These are phyloP conservation scores for Bradypodion pumilum DNA, from an alignment of 2,797 vertebrate genomes.

Conservation along the genomic window DNA sequence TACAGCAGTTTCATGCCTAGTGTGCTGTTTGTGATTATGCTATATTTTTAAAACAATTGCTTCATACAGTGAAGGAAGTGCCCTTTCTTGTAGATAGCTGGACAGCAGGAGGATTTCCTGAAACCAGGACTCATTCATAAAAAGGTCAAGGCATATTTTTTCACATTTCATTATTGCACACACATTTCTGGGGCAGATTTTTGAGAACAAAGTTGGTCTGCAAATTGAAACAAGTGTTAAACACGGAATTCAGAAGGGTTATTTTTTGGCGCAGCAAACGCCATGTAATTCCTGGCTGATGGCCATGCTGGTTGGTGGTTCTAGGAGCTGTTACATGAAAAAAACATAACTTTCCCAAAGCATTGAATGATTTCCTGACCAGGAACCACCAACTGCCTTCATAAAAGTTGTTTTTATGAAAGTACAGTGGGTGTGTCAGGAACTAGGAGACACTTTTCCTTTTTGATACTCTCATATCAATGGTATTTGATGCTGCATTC, in stretches of 20 bases:
- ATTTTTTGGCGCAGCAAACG: background rate
- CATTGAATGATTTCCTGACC: background rate
- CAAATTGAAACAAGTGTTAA: background rate
- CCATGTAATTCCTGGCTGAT: background rate
- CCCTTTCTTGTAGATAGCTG: background rate
- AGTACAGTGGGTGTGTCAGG: constrained; percentile 59
- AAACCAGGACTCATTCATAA: background rate
- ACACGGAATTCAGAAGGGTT: background rate
- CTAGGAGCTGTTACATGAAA: background rate
- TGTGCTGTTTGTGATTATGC: background rate
- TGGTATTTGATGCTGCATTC: constrained; percentile 33
- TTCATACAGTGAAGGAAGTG: background rate
- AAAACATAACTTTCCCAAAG: background rate
- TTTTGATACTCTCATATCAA: constrained; percentile 33
- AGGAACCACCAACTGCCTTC: background rate
- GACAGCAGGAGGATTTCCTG: background rate
- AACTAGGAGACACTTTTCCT: constrained; percentile 7
- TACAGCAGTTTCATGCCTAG: background rate
- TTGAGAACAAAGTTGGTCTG: constrained; percentile 17
- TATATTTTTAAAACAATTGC: background rate
- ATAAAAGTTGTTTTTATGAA: background rate
- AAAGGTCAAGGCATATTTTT: background rate
- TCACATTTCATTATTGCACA: background rate
- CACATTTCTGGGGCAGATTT: constrained; percentile 15
- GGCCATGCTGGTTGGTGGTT: background rate